Evolutionary conservation across 2,888 invertebrate genomes (phyloP), one percentile per base, ranked within the genome.

Genomic region (Colletes collaris): DNA sequence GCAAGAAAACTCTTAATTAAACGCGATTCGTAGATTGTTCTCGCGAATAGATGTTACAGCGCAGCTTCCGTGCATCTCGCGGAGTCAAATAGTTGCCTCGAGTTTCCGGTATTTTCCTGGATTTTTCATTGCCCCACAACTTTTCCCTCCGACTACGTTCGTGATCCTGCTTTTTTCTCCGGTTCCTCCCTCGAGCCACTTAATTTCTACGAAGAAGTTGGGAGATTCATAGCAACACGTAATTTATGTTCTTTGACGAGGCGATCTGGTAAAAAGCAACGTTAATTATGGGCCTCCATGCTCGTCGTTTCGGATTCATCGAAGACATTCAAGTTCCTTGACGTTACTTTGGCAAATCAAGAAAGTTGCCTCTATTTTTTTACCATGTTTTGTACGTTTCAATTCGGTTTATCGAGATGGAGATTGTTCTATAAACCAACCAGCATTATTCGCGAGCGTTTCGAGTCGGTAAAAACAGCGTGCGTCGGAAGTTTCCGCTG

Each of bases 11-110:
- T 59, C 59, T 60, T 75, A 68, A 77, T 74, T 74, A 67, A 35
- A 74, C 49, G 58, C 62, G 77, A 64, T 40, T 74, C 62, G 19
- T 58, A n/a, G 63, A 68, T 50, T 64, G 67, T 55, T 10, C 64
- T 44, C 7, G 50, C 40, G 40, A 6, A 40, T 4, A 40, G 40
- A 40, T 27, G 27, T 27, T 27, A 40, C 40, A 6, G 53, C 37
- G 11, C 40, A 11, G 7, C 7, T 7, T 55, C 16, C 16, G 3
- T 13, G 6, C 40, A 6, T 66, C 13, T 44, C 59, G 55, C 13
- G 11, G 19, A 13, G n/a, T 5, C 7, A 11, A 11, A 49, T 19
- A 49, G 62, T 6, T 16, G 6, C 27, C 27, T 27, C 27, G 27
- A 27, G 40, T 8, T 6, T 6, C 27, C 5, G 49, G 6, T 49